Percentiles rank a stretch among this genome's conserved stretches.
phyloP scores from a whole-genome alignment of 2,113 vertebrate species.

The Sardina pilchardus region DNA sequence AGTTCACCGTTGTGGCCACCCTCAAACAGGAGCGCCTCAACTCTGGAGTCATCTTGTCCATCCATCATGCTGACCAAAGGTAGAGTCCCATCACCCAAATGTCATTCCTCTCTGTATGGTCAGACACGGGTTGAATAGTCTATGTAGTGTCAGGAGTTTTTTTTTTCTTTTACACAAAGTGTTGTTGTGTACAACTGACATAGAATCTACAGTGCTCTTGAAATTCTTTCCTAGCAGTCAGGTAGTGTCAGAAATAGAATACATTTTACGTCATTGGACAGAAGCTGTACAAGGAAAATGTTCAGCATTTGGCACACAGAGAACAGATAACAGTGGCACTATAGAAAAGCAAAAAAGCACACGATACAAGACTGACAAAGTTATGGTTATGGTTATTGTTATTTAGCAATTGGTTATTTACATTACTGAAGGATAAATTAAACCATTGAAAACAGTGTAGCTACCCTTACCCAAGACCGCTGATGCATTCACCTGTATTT shows the following conservation, averaged over 20 bases:
- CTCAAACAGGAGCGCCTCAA: constrained; percentile 90
- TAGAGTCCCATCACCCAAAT: constrained; percentile 49
- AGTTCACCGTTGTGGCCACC: constrained; percentile 90
- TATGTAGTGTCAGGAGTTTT: background rate
- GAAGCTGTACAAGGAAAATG: too few relatives aligned
- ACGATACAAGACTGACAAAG: too few relatives aligned
- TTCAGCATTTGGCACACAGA: too few relatives aligned
- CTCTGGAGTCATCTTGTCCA: constrained; percentile 92
- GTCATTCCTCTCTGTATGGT: background rate
- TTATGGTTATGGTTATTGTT: too few relatives aligned
- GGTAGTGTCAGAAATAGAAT: background rate
- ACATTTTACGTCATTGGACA: too few relatives aligned
- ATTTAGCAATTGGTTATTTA: too few relatives aligned
- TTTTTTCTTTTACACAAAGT: background rate
- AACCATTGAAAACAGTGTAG: background rate
- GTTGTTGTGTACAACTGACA: too few relatives aligned
- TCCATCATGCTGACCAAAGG: constrained; percentile 93
- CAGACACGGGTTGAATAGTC: background rate
- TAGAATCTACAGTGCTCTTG: too few relatives aligned
- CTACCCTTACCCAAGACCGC: background rate
- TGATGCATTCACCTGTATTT: background rate
- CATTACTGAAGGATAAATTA: background rate
- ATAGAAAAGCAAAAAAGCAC: too few relatives aligned
- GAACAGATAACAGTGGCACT: too few relatives aligned
- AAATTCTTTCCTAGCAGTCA: background rate